phyloP scores from a whole-genome alignment of 35 echinoderm and acorn worm genomes.

The Ophiothrix spiculata region DNA sequence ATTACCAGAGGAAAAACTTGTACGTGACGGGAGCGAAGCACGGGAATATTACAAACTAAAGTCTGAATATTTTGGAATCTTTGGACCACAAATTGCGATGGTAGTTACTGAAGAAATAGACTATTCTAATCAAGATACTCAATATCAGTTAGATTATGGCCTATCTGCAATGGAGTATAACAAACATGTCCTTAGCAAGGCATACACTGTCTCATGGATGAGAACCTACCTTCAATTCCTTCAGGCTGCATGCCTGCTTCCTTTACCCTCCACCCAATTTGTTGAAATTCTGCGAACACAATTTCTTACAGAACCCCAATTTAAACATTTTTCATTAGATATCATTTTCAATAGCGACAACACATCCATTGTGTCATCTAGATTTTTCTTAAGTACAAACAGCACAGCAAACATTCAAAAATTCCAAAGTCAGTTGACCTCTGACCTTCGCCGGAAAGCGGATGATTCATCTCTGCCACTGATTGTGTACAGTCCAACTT shows the following conservation, averaged over 20 bases:
- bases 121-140: constrained; percentile 55
- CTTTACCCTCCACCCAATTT: constrained; percentile 15
- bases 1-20: constrained; percentile 47
- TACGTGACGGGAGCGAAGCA: constrained; percentile 40
- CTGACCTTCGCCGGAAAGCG: constrained; percentile 40
- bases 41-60: constrained; percentile 33
- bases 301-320: constrained; percentile 52
- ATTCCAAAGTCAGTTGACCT: constrained; percentile 29
- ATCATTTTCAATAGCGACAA: constrained; percentile 48
- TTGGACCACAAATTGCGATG: constrained; percentile 54
- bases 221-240: constrained; percentile 13
- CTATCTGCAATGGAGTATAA: constrained; percentile 15
- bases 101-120: constrained; percentile 41
- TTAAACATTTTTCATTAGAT: constrained; percentile 53
- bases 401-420: constrained; percentile 35
- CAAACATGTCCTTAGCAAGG: background rate
- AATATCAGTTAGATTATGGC: constrained; percentile 23
- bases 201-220: background rate
- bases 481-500: constrained; percentile 56
- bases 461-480: background rate
- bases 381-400: constrained; percentile 49
- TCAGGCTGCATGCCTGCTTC: background rate
- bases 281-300: constrained; percentile 30
- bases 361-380: constrained; percentile 38
- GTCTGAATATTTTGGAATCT: constrained; percentile 46